Conservation (phyloP, 2,113 vertebrate species). For the western clawed frog (Xenopus tropicalis) region UCB_Xtro_10.0 CM004449.2:25370001-25370500, state of each 20-base stretch:
- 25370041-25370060: too few relatives aligned
- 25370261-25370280: conserved; percentile 7
- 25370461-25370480: conserved; percentile 22
- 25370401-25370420: conserved; percentile 15
- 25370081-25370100: too few relatives aligned
- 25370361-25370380: conserved; percentile 41
- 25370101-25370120: too few relatives aligned
- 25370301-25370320: conserved; percentile 9
- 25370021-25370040: not conserved
- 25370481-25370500: conserved; percentile 34
- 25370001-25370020: not conserved
- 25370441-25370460: conserved; percentile 37
- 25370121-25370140: too few relatives aligned
- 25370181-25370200: not conserved
- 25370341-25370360: conserved; percentile 33
- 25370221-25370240: not conserved
- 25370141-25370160: too few relatives aligned
- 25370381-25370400: conserved; percentile 34
- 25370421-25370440: conserved; percentile 23
- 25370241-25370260: not conserved
- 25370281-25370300: conserved; percentile 13
- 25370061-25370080: too few relatives aligned
- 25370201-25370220: not conserved
- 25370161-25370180: not conserved
- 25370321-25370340: conserved; percentile 28